Conservation (phyloP, 2,888 invertebrate genomes). For the Megaustenia siamemsis region DNA sequence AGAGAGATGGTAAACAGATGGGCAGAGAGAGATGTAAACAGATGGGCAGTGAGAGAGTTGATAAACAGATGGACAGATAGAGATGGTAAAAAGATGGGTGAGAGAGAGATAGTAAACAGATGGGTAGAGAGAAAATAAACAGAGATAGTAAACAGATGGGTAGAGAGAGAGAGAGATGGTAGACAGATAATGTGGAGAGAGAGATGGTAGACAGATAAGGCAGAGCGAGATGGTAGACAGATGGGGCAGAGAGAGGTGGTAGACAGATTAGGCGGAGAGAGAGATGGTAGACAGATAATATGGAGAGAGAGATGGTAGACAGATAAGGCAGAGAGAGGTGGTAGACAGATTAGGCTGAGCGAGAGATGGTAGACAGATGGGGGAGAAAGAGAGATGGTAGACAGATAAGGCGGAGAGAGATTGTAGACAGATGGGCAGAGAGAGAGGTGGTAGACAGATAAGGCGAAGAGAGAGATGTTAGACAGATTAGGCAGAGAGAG, state of each 20-base stretch:
- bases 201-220: background rate
- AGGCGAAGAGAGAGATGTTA: too few relatives aligned
- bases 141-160: background rate
- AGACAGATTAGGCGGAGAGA: background rate
- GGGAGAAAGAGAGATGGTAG: too few relatives aligned
- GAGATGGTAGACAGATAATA: background rate
- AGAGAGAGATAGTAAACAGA: background rate
- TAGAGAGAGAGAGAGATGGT: background rate
- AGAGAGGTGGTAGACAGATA: too few relatives aligned
- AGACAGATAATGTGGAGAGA: background rate
- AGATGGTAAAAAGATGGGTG: too few relatives aligned
- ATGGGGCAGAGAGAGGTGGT: background rate
- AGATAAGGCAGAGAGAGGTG: background rate
- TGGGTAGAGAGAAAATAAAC: background rate
- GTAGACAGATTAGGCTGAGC: background rate
- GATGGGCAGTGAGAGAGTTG: background rate
- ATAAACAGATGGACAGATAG: too few relatives aligned
- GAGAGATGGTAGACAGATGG: background rate
- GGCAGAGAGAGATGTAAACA: too few relatives aligned
- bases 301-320: background rate
- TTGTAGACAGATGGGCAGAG: too few relatives aligned
- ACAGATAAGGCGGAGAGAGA: too few relatives aligned
- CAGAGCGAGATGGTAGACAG: background rate
- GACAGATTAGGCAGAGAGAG: too few relatives aligned
- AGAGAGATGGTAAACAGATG: too few relatives aligned